phyloP scores from a whole-genome alignment of 2,888 invertebrate genomes.

The Gryllus longicercus region DNA sequence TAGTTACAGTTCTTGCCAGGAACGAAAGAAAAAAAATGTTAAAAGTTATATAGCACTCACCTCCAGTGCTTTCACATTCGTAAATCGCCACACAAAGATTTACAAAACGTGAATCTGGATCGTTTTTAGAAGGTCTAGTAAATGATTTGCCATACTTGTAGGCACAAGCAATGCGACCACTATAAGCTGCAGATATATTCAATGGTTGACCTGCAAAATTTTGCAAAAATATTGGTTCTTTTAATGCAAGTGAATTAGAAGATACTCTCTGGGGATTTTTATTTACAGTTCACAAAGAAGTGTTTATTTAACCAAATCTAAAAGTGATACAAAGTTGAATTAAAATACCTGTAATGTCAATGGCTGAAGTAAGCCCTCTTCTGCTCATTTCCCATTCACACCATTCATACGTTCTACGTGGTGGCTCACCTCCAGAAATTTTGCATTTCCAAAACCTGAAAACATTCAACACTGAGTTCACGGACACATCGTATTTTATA shows the following conservation, averaged over 20 bases:
- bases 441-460: slow-evolving; percentile 80
- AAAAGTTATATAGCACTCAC: slow-evolving; percentile 46
- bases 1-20: no score
- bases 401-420: slow-evolving; percentile 64
- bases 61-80: slow-evolving; percentile 98
- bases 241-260: background rate
- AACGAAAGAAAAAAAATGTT: background rate
- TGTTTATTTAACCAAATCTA: background rate
- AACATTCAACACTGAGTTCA: slow-evolving; percentile 21
- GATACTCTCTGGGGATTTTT: background rate
- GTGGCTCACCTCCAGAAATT: slow-evolving; percentile 54
- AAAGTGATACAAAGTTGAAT: background rate
- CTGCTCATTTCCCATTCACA: slow-evolving; percentile 87
- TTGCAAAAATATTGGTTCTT: background rate
- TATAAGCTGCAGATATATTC: slow-evolving; percentile 95
- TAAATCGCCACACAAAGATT: slow-evolving; percentile 93
- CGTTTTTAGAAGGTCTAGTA: slow-evolving; percentile 71
- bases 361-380: slow-evolving; percentile 61
- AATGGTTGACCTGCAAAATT: slow-evolving; percentile 68
- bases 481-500: background rate
- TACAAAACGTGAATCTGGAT: slow-evolving; percentile 78
- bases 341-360: slow-evolving; percentile 68
- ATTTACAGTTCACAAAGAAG: no score
- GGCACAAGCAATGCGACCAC: slow-evolving; percentile 94
- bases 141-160: slow-evolving; percentile 91